These are phyloP conservation scores for Porites divaricata DNA, from an alignment of 92 coral and sea anemone species.

Conservation along the genomic window DNA sequence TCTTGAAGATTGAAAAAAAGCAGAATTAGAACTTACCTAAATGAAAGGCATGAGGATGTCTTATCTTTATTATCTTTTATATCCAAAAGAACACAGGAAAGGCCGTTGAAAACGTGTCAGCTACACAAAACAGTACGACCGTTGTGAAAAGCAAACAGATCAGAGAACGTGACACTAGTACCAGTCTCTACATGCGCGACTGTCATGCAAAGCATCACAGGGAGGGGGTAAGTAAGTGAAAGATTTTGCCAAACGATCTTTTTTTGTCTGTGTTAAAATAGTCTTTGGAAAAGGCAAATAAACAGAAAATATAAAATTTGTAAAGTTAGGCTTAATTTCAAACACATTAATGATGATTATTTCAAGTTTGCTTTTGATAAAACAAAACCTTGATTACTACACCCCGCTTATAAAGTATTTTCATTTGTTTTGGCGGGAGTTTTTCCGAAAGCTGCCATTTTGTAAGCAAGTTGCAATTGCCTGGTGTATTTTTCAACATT, in stretches of 20 bases:
- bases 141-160: constrained; percentile 33
- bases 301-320: neutral
- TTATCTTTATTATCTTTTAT: too few species aligned
- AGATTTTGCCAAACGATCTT: neutral
- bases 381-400: neutral
- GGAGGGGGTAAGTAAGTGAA: neutral
- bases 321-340: neutral
- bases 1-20: neutral
- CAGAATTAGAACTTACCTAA: constrained; percentile 10
- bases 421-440: constrained; percentile 60
- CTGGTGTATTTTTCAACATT: too few species aligned
- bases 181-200: constrained; percentile 4
- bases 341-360: neutral
- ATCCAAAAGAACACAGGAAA: neutral
- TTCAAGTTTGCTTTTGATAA: neutral
- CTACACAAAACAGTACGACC: neutral
- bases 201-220: neutral
- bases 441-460: neutral
- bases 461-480: neutral
- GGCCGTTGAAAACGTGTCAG: neutral
- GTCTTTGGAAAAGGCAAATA: neutral
- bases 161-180: constrained; percentile 11
- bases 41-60: neutral
- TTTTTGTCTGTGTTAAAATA: neutral
- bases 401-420: neutral